phyloP scores from a whole-genome alignment of 2,797 vertebrate species.

The Pempheris klunzingeri region DNA sequence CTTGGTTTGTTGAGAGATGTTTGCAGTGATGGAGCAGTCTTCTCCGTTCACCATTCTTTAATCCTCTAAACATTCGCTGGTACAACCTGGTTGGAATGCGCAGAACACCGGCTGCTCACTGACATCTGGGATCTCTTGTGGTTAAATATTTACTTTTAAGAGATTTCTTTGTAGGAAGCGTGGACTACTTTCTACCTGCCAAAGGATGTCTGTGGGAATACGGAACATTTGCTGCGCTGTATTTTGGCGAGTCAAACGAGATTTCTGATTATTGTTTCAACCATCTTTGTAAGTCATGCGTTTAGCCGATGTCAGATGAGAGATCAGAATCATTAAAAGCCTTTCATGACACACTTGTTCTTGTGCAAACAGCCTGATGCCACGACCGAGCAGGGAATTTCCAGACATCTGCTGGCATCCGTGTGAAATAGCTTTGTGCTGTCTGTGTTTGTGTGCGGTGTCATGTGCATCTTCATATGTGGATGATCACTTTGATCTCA shows the following conservation, averaged over 20 bases:
- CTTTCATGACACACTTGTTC: constrained; percentile 15
- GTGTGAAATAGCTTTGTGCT: constrained; percentile 13
- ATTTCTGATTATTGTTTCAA: constrained; percentile 2
- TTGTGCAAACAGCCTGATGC: constrained; percentile 29
- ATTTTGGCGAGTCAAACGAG: background rate
- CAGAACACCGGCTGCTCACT: constrained; percentile 2
- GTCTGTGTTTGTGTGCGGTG: constrained; percentile 19
- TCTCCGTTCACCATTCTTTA: background rate
- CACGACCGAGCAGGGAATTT: constrained; percentile 20
- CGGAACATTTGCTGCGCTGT: background rate
- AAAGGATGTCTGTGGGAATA: constrained; percentile 11
- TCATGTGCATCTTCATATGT: background rate
- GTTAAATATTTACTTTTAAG: constrained; percentile 35
- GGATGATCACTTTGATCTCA: constrained; percentile 11
- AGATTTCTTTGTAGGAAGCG: constrained; percentile 4
- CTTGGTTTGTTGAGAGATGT: background rate
- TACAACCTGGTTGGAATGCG: constrained; percentile 3
- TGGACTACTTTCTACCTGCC: constrained; percentile 12
- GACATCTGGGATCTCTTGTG: constrained; percentile 19
- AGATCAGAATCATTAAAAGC: constrained; percentile 9
- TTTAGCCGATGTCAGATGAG: constrained; percentile 2
- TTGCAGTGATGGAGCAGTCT: constrained; percentile 15
- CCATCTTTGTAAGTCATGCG: background rate
- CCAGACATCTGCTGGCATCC: constrained; percentile 28
- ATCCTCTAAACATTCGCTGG: constrained; percentile 8